A percentile compares a stretch with the other conserved stretches of the same genome.
Evolutionary conservation across 2,113 vertebrate genomes (phyloP).

Genomic region (Morone saxatilis): DNA sequence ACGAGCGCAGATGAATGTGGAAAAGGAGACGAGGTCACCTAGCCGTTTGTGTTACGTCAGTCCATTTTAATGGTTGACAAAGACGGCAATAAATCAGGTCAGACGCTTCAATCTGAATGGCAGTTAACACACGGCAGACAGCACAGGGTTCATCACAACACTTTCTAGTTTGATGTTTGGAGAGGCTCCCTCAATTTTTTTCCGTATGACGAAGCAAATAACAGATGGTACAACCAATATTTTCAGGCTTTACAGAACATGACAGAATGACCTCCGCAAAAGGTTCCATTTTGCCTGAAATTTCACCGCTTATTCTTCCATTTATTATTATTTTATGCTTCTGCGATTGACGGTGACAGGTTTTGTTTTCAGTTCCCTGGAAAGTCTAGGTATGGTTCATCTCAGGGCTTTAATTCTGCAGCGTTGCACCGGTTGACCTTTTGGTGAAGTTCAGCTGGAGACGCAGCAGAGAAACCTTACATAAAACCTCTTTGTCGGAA

Average conservation of each 20-base stretch:
- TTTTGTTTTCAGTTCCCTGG: slow-evolving; percentile 2
- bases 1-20: slow-evolving; percentile 19
- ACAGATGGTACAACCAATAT: not conserved
- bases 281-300: not conserved
- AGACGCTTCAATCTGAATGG: slow-evolving; percentile 40
- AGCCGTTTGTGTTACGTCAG: slow-evolving; percentile 56
- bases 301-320: not conserved
- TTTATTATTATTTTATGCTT: slow-evolving; percentile 23
- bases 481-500: not conserved
- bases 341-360: slow-evolving; percentile 25
- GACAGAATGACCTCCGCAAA: not conserved
- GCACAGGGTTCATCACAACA: slow-evolving; percentile 24
- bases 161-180: slow-evolving; percentile 9
- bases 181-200: not conserved
- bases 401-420: not conserved
- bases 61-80: slow-evolving; percentile 41
- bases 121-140: slow-evolving; percentile 32
- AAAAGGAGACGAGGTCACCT: slow-evolving; percentile 47
- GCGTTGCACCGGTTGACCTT: not conserved
- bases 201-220: not conserved
- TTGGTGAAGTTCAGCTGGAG: not conserved
- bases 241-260: not conserved
- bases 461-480: not conserved
- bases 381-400: not conserved
- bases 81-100: slow-evolving; percentile 47